These are phyloP conservation scores for Hirundichthys speculiger DNA, from an alignment of 2,113 vertebrate genomes.

Conservation along the genomic window DNA sequence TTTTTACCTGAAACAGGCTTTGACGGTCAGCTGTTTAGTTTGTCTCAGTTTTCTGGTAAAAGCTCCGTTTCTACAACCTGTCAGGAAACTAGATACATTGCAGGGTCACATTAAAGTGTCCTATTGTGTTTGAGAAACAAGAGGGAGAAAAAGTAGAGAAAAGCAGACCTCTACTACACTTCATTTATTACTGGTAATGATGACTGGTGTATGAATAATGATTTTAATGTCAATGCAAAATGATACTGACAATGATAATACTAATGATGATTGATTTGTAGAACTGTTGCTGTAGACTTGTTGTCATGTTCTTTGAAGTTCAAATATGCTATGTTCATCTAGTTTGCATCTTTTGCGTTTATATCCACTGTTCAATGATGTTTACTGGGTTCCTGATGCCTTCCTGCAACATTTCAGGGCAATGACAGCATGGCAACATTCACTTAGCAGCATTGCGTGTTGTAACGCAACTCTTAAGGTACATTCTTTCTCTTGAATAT, in stretches of 20 bases:
- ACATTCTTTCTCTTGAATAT: slow-evolving; percentile 42
- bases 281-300: slow-evolving; percentile 76
- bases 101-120: slow-evolving; percentile 27
- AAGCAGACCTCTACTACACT: slow-evolving; percentile 67
- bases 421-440: slow-evolving; percentile 37
- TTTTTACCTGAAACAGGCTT: slow-evolving; percentile 30
- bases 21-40: slow-evolving; percentile 24
- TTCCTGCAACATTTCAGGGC: slow-evolving; percentile 54
- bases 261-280: slow-evolving; percentile 62
- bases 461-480: slow-evolving; percentile 64
- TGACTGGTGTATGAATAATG: slow-evolving; percentile 74
- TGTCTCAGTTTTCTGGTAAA: slow-evolving; percentile 27
- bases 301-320: slow-evolving; percentile 76
- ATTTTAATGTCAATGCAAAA: slow-evolving; percentile 77
- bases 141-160: slow-evolving; percentile 51
- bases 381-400: slow-evolving; percentile 65
- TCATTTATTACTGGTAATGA: slow-evolving; percentile 75
- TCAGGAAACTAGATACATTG: slow-evolving; percentile 12
- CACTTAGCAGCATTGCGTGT: slow-evolving; percentile 56
- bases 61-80: slow-evolving; percentile 26
- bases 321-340: slow-evolving; percentile 74
- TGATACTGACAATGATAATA: slow-evolving; percentile 65
- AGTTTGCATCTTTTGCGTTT: slow-evolving; percentile 66
- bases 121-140: slow-evolving; percentile 28
- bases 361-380: slow-evolving; percentile 26